These are phyloP conservation scores for Turdus rufiventris DNA, from an alignment of 2,113 vertebrate species.

Conservation along the genomic window DNA sequence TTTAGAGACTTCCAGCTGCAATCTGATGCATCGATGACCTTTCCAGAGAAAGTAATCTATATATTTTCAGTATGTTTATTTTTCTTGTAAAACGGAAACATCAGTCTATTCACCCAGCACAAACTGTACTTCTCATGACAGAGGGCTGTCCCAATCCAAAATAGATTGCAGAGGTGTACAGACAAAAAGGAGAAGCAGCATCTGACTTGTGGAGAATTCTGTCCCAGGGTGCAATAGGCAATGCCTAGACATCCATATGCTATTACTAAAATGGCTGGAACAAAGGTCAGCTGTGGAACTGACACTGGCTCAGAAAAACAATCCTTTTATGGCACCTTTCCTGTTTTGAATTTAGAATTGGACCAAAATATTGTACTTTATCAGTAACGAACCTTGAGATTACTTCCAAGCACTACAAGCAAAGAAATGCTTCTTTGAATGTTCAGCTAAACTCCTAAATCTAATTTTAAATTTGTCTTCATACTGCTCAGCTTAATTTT, in stretches of 20 bases:
- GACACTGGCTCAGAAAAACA: not conserved
- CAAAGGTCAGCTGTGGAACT: not conserved
- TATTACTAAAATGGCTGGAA: not conserved
- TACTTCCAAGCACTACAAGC: not conserved
- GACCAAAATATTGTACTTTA: not conserved
- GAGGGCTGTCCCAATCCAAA: not conserved
- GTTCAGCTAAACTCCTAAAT: not conserved
- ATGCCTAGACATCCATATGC: not conserved
- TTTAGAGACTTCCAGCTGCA: not conserved
- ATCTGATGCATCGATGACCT: not conserved
- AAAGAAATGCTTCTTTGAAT: not conserved
- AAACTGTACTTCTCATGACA: not conserved
- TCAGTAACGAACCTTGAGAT: not conserved
- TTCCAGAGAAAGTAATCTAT: not conserved
- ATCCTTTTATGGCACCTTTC: not conserved
- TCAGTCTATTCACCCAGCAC: not conserved
- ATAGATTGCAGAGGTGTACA: not conserved
- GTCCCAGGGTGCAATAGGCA: not conserved
- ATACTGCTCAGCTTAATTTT: not conserved
- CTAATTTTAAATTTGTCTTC: not conserved
- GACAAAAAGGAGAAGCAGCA: not conserved
- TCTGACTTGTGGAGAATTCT: not conserved
- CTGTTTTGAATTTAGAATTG: not conserved
- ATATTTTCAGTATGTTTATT: not conserved
- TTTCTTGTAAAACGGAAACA: not conserved